A percentile compares a stretch with the other conserved stretches of the same genome.
Evolutionary conservation across 2,888 invertebrate genomes (phyloP).

Genomic region (Yponomeuta cagnagella): DNA sequence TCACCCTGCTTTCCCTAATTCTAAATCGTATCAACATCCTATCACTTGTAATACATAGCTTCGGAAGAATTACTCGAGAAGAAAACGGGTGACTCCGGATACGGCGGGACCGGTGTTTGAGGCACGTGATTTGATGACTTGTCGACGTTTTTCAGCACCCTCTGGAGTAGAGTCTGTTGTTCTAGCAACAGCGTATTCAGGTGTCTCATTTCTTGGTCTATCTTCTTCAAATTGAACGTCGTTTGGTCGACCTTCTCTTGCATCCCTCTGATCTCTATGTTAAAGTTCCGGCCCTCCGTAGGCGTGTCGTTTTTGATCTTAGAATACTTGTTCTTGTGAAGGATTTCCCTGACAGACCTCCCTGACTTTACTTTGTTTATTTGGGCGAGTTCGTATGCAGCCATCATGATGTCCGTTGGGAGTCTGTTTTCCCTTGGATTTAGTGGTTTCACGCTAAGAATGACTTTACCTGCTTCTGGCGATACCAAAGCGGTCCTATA

Average conservation of each 20-base stretch:
- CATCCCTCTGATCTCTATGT: conserved; percentile 76
- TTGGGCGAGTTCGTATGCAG: conserved; percentile 87
- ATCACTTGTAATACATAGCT: not conserved
- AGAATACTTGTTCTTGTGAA: conserved; percentile 76
- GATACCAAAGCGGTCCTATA: conserved; percentile 87
- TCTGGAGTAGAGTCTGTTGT: conserved; percentile 58
- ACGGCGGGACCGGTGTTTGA: conserved; percentile 22
- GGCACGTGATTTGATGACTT: conserved; percentile 31
- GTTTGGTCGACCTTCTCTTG: conserved; percentile 82
- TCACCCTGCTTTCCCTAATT: not conserved
- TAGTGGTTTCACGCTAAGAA: conserved; percentile 86
- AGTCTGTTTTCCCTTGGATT: conserved; percentile 88
- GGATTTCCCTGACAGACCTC: conserved; percentile 77
- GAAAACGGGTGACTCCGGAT: conserved; percentile 53
- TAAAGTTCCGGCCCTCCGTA: conserved; percentile 62
- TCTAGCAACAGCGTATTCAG: conserved; percentile 71
- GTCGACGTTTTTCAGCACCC: conserved; percentile 40
- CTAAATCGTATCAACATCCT: not conserved
- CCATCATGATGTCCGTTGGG: conserved; percentile 85
- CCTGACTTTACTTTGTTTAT: conserved; percentile 80
- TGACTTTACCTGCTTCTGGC: conserved; percentile 87
- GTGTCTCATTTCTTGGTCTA: conserved; percentile 82
- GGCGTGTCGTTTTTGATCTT: conserved; percentile 76
- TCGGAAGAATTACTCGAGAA: conserved; percentile 27
- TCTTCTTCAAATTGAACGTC: conserved; percentile 80